These are phyloP conservation scores for Yasuhikotakia modesta DNA, from an alignment of 2,797 vertebrate species.

Conservation along the genomic window DNA sequence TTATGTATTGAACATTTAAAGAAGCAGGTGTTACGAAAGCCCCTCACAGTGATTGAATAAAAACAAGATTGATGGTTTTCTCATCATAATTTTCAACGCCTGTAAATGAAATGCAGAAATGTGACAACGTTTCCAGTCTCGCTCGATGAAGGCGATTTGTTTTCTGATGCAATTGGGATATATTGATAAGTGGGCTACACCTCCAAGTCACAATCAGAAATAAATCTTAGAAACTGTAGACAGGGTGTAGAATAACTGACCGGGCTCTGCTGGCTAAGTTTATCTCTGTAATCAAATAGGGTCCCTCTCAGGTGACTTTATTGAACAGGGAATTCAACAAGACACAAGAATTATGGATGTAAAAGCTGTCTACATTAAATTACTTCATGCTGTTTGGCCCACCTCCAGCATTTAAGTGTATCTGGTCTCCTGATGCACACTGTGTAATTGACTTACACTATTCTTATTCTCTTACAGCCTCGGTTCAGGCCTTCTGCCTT, in stretches of 20 bases:
- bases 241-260: slow-evolving; percentile 51
- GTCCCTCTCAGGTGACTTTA: slow-evolving; percentile 57
- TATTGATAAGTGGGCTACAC: slow-evolving; percentile 42
- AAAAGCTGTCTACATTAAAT: slow-evolving; percentile 54
- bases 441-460: background rate
- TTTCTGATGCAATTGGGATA: slow-evolving; percentile 36
- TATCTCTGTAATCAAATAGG: slow-evolving; percentile 64
- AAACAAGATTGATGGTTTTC: slow-evolving; percentile 50
- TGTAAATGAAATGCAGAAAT: slow-evolving; percentile 52
- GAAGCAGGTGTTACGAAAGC: slow-evolving; percentile 10
- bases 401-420: slow-evolving; percentile 11
- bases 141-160: slow-evolving; percentile 56
- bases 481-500: slow-evolving; percentile 90
- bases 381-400: slow-evolving; percentile 49
- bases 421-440: slow-evolving; percentile 14
- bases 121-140: slow-evolving; percentile 50
- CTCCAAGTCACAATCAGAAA: slow-evolving; percentile 41
- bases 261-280: slow-evolving; percentile 56
- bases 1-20: background rate
- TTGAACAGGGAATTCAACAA: slow-evolving; percentile 50
- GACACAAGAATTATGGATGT: slow-evolving; percentile 37
- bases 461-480: slow-evolving; percentile 73
- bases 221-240: slow-evolving; percentile 62
- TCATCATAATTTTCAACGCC: slow-evolving; percentile 25
- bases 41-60: background rate